Evolutionary conservation across 2,113 vertebrate species (phyloP).

Genomic region (Mesoclemmys tuberculata): DNA sequence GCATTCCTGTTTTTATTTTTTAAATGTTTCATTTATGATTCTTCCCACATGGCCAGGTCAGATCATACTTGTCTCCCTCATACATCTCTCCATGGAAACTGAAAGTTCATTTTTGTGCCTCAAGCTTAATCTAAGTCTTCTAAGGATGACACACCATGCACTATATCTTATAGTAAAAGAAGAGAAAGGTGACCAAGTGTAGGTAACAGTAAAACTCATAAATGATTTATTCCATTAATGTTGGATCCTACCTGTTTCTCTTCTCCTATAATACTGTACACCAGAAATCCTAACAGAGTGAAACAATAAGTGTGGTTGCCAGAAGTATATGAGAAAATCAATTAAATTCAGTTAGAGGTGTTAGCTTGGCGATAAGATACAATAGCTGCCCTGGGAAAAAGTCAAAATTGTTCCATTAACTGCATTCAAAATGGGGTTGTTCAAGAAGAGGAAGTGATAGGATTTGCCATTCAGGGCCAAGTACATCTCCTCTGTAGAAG

Average conservation of each 20-base stretch:
- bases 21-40: conserved; percentile 20
- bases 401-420: conserved; percentile 12
- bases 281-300: conserved; percentile 25
- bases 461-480: background rate
- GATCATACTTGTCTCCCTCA: background rate
- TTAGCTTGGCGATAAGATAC: conserved; percentile 37
- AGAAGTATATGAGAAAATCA: conserved; percentile 26
- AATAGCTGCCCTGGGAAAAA: conserved; percentile 18
- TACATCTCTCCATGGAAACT: background rate
- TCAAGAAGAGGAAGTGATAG: background rate
- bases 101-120: conserved; percentile 3
- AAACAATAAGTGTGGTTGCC: conserved; percentile 29
- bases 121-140: background rate
- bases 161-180: background rate
- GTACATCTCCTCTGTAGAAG: background rate
- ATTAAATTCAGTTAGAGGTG: conserved; percentile 53
- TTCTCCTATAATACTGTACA: conserved; percentile 14
- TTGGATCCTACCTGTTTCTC: conserved; percentile 20
- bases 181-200: background rate
- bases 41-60: background rate
- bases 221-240: conserved; percentile 30
- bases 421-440: background rate
- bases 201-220: background rate
- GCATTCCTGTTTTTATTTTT: conserved; percentile 14
- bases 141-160: background rate